A percentile compares a stretch with the other conserved stretches of the same genome.
Conservation (phyloP, 1,140 invertebrate genomes). For the Hyles vespertilio region DNA sequence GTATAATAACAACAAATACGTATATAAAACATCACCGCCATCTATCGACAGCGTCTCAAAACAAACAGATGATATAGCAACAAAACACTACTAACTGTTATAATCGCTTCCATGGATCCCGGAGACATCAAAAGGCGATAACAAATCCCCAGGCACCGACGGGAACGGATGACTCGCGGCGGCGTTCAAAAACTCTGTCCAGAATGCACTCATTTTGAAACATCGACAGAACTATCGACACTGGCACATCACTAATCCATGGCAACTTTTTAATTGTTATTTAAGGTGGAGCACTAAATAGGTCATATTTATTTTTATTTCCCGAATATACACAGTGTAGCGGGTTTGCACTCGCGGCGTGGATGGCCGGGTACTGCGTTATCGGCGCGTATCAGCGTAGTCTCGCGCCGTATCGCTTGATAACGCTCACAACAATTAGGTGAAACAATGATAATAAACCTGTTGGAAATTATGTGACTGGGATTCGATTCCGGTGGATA, state of each 20-base stretch:
- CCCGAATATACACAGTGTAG: too few relatives aligned
- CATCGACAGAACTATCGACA: conserved; percentile 26
- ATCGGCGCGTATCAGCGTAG: conserved; percentile 32
- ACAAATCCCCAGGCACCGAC: conserved; percentile 47
- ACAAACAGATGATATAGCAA: conserved; percentile 6
- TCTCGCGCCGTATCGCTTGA: conserved; percentile 47
- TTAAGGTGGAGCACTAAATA: too few relatives aligned
- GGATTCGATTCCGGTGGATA: background rate
- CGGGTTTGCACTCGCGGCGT: conserved; percentile 19
- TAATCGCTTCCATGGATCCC: conserved; percentile 26
- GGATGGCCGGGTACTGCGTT: conserved; percentile 43
- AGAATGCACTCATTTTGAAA: conserved; percentile 52
- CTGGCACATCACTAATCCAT: conserved; percentile 39
- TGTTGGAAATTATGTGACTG: background rate
- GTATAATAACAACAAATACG: too few relatives aligned
- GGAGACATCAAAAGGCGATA: conserved; percentile 44
- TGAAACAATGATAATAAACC: conserved; percentile 46
- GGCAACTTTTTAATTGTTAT: background rate
- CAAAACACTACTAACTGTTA: conserved; percentile 36
- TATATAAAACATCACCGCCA: background rate
- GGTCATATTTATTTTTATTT: too few relatives aligned
- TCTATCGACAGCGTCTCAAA: conserved; percentile 2
- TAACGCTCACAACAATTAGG: conserved; percentile 62
- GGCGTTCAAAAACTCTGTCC: conserved; percentile 55
- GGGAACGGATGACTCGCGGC: conserved; percentile 58